These are phyloP conservation scores for Piaya cayana DNA, from an alignment of 2,113 vertebrate genomes.

Conservation along the genomic window DNA sequence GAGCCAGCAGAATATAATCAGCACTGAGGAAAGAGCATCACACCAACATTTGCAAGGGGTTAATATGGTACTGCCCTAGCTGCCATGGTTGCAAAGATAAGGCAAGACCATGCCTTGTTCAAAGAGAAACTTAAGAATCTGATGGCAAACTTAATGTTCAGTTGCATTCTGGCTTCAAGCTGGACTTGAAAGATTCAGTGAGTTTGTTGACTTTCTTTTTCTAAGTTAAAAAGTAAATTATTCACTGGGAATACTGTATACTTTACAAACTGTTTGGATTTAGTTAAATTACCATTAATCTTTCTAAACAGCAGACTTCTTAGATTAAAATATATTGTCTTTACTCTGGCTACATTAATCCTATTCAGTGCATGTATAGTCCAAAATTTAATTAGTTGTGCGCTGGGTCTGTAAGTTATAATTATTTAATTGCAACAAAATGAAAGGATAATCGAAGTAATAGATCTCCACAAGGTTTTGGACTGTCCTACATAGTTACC, in stretches of 20 bases:
- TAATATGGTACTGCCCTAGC: background rate
- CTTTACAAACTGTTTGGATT: slow-evolving; percentile 54
- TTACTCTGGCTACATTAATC: slow-evolving; percentile 62
- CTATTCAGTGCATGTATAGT: slow-evolving; percentile 37
- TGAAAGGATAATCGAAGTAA: slow-evolving; percentile 69
- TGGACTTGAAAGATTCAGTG: slow-evolving; percentile 1
- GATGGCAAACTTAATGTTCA: background rate
- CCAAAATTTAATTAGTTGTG: slow-evolving; percentile 71
- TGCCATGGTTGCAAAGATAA: background rate
- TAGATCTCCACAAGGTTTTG: slow-evolving; percentile 51
- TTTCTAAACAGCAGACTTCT: slow-evolving; percentile 40
- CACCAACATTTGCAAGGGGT: accelerated
- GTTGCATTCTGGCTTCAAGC: background rate
- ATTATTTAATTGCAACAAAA: slow-evolving; percentile 75
- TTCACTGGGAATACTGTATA: slow-evolving; percentile 14
- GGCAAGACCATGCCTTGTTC: background rate
- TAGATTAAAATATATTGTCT: slow-evolving; percentile 55
- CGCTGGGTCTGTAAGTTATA: slow-evolving; percentile 66
- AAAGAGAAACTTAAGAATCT: background rate
- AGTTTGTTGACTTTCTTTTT: slow-evolving; percentile 44
- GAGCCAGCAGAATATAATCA: background rate
- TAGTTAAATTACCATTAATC: slow-evolving; percentile 58
- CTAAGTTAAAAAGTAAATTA: slow-evolving; percentile 31
- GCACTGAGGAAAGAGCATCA: background rate
- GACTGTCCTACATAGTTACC: slow-evolving; percentile 19